A percentile compares a stretch with the other conserved stretches of the same genome.
phyloP scores from a whole-genome alignment of 2,113 vertebrate species.

The Vidua chalybeata region DNA sequence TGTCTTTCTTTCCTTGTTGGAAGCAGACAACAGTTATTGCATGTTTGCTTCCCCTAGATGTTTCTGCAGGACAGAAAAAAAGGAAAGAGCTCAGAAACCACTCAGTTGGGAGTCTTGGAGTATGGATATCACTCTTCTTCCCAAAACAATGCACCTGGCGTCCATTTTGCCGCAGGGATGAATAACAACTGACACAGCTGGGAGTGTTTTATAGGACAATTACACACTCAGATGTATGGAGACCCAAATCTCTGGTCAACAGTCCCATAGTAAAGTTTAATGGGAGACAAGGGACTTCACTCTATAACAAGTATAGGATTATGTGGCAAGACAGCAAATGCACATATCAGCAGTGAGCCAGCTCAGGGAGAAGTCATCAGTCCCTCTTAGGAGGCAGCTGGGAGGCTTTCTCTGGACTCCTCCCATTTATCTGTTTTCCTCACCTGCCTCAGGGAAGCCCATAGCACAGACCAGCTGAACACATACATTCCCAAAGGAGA shows the following conservation, averaged over 20 bases:
- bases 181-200: neutral
- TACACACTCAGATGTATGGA: neutral
- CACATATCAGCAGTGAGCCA: neutral
- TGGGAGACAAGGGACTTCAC: neutral
- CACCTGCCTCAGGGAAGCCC: neutral
- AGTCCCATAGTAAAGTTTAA: neutral
- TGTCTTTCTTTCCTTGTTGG: neutral
- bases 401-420: neutral
- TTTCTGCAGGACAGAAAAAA: neutral
- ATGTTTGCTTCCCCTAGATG: neutral
- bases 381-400: neutral
- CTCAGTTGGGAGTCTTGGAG: fast-evolving
- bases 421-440: neutral
- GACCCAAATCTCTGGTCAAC: neutral
- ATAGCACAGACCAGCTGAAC: neutral
- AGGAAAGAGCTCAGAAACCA: neutral
- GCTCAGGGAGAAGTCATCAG: neutral
- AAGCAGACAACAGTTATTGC: neutral
- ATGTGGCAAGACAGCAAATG: neutral
- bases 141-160: neutral
- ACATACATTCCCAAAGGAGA: neutral
- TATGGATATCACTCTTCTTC: neutral
- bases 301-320: neutral
- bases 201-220: neutral
- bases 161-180: neutral